Conservation (phyloP, 1,140 invertebrate species). For the Bombus polaris region DNA sequence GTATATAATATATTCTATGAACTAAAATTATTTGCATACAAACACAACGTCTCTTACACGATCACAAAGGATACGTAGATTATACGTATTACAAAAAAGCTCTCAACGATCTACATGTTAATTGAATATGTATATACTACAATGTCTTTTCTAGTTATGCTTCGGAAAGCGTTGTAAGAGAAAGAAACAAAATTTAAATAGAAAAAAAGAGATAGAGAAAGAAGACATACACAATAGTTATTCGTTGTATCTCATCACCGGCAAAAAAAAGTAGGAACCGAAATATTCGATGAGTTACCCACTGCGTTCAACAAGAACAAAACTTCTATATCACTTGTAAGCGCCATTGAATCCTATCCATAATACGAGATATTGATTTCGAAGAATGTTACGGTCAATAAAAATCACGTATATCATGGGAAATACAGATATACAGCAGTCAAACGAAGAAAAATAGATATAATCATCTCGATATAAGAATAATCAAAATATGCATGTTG, state of each 20-base stretch:
- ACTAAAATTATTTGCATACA: background rate
- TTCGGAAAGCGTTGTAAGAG: background rate
- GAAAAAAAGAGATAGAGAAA: no score
- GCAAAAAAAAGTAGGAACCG: background rate
- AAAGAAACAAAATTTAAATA: background rate
- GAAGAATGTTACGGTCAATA: slow-evolving; percentile 20
- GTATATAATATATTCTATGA: background rate
- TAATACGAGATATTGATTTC: background rate
- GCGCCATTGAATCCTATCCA: background rate
- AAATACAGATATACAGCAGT: slow-evolving; percentile 12
- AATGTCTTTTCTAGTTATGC: background rate
- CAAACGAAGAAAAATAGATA: slow-evolving; percentile 28
- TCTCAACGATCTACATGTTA: background rate
- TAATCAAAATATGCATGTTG: slow-evolving; percentile 26
- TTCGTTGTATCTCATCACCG: background rate
- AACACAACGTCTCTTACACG: no score
- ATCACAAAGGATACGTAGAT: no score
- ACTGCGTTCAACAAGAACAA: background rate
- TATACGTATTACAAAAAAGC: no score
- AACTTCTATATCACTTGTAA: background rate
- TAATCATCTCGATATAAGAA: slow-evolving; percentile 43
- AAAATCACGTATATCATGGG: slow-evolving; percentile 47
- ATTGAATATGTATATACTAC: background rate
- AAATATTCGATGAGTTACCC: background rate
- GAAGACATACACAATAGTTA: background rate